These are phyloP conservation scores for Denticeps clupeoides DNA, from an alignment of 2,797 vertebrate species.

Conservation along the genomic window DNA sequence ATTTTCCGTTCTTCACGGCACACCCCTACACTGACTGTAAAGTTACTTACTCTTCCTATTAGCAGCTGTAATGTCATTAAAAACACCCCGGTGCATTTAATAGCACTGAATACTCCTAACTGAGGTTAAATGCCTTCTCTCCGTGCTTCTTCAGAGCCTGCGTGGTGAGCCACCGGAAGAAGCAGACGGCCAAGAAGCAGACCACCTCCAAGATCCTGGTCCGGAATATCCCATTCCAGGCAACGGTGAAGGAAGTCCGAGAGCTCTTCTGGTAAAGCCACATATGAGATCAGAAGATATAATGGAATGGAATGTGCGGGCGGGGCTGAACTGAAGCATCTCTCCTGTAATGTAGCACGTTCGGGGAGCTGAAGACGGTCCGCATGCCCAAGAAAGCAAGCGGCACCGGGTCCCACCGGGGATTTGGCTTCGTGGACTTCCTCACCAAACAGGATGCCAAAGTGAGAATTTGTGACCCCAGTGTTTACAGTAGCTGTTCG, in stretches of 20 bases:
- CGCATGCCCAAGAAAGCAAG: conserved; percentile 86
- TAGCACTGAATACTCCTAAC: not conserved
- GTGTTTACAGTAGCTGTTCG: too few relatives aligned
- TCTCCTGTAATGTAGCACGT: conserved; percentile 69
- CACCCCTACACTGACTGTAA: too few relatives aligned
- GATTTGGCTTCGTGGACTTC: conserved; percentile 94
- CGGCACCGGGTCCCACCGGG: conserved; percentile 76
- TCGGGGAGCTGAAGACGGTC: conserved; percentile 89
- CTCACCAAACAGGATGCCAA: conserved; percentile 94
- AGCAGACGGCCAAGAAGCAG: conserved; percentile 74
- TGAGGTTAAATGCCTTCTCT: conserved; percentile 3
- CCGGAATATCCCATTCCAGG: conserved; percentile 92
- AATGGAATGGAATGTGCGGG: not conserved
- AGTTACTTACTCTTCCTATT: too few relatives aligned
- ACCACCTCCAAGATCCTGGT: conserved; percentile 87
- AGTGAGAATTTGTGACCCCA: conserved; percentile 58
- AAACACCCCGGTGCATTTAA: too few relatives aligned
- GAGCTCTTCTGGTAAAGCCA: conserved; percentile 97
- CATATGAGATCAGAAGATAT: not conserved
- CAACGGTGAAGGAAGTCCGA: conserved; percentile 70
- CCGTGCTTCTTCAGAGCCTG: conserved; percentile 44
- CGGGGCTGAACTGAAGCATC: not conserved
- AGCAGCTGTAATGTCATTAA: too few relatives aligned
- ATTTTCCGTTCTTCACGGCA: too few relatives aligned
- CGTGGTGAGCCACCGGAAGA: conserved; percentile 56